phyloP scores from a whole-genome alignment of 2,888 invertebrate genomes.

The Eilema depressum region DNA sequence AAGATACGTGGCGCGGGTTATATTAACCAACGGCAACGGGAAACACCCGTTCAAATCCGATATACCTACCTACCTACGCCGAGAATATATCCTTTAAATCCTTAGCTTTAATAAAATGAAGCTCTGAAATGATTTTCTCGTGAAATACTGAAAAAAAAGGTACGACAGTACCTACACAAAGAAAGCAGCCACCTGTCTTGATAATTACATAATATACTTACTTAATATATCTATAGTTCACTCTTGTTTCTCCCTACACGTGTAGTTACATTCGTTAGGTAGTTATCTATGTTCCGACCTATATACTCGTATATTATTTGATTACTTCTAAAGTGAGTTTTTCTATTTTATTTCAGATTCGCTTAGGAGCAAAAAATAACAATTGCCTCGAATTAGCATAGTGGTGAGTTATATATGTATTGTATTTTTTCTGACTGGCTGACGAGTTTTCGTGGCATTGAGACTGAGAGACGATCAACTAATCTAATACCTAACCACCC shows the following conservation, averaged over 20 bases:
- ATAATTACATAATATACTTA: neutral
- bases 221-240: neutral
- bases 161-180: neutral
- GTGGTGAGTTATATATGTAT: conserved; percentile 42
- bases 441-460: neutral
- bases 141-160: too few relatives aligned
- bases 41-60: too few relatives aligned
- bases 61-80: too few relatives aligned
- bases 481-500: neutral
- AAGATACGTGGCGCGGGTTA: too few relatives aligned
- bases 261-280: too few relatives aligned
- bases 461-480: neutral
- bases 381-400: conserved; percentile 53
- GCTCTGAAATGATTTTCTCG: too few relatives aligned
- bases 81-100: too few relatives aligned
- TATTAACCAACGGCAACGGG: too few relatives aligned
- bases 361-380: conserved; percentile 38
- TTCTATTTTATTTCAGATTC: conserved; percentile 51
- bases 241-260: neutral
- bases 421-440: neutral
- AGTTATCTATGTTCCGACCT: too few relatives aligned
- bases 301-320: too few relatives aligned
- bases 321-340: neutral
- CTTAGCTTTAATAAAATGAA: too few relatives aligned
- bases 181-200: neutral